These are phyloP conservation scores for Willisornis vidua DNA, from an alignment of 2,113 vertebrate species.

Conservation along the genomic window DNA sequence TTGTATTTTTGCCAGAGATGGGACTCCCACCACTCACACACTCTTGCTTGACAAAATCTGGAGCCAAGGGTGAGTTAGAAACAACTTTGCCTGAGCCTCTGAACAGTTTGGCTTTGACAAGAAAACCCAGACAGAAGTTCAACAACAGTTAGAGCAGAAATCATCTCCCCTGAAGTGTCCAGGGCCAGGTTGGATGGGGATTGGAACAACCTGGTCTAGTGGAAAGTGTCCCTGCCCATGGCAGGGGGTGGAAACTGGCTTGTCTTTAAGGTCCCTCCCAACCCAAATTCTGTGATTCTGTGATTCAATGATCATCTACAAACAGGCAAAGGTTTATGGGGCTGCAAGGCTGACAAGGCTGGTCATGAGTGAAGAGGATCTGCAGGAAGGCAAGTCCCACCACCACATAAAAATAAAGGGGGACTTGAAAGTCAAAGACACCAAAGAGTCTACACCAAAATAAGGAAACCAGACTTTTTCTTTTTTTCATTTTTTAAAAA, in stretches of 20 bases:
- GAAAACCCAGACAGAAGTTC: neutral
- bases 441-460: neutral
- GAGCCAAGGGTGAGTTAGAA: neutral
- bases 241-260: neutral
- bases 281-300: neutral
- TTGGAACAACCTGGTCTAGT: neutral
- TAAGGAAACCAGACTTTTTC: neutral
- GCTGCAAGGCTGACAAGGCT: neutral
- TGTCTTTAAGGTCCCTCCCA: neutral
- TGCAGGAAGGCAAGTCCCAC: neutral
- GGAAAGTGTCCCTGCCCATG: neutral
- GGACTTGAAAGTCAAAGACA: neutral
- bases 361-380: neutral
- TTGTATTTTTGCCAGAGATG: neutral
- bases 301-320: neutral
- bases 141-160: neutral
- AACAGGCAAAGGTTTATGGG: rapidly evolving
- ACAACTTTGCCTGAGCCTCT: neutral
- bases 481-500: neutral
- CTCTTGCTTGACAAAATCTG: neutral
- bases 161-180: neutral
- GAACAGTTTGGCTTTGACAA: neutral
- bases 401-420: neutral
- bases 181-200: rapidly evolving
- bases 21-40: too few species aligned